Base-by-base conservation (phyloP, 2,888 invertebrate genomes). In the Idaea biselata region DNA sequence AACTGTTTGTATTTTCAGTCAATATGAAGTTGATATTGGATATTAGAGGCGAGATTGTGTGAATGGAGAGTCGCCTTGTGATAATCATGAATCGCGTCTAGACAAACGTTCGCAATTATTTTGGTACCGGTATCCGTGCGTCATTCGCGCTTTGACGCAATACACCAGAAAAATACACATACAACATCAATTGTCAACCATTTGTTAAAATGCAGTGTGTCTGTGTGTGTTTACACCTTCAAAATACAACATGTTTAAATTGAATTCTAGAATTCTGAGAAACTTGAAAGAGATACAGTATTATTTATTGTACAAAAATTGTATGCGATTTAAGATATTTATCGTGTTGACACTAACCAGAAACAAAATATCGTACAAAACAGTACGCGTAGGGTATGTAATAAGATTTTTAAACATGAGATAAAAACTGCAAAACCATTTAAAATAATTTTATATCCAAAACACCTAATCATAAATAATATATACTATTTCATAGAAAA, bases 91-190 rank as follows among this genome's bases (percentile, higher is more conserved):
- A 63, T 63, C 61, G 65, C 66, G 84, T 80, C 81, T 81, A 85
- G 83, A 82, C 84, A 71, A 68, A 58, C 80, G 78, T 73, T 80
- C 75, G 75, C 74, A 79, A 82, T 82, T 85, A 87, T 86, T 85
- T 82, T 73, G 72, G 84, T 82, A 78, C 76, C 78, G 77, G 44
- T 14, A 44, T 14, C 68, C 66, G 86, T 86, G 87, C 87, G 87
- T 87, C 88, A 87, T 77, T 74, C 68, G 73, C 75, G 70, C 67
- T 63, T 74, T 84, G 88, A 84, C 88, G 84, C 79, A 82, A 82
- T 69, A 70, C 44, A 71, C 70, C 76, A 74, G 74, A 80, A 84
- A 83, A 84, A 82, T 56, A 11, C 14, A 33, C 33, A 83, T 75
- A 76, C 66, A 74, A 66, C 72, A 74, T 66, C 72, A 68, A 77